Conservation (phyloP, 2,113 vertebrate species). For the Ornithorhynchus anatinus region DNA sequence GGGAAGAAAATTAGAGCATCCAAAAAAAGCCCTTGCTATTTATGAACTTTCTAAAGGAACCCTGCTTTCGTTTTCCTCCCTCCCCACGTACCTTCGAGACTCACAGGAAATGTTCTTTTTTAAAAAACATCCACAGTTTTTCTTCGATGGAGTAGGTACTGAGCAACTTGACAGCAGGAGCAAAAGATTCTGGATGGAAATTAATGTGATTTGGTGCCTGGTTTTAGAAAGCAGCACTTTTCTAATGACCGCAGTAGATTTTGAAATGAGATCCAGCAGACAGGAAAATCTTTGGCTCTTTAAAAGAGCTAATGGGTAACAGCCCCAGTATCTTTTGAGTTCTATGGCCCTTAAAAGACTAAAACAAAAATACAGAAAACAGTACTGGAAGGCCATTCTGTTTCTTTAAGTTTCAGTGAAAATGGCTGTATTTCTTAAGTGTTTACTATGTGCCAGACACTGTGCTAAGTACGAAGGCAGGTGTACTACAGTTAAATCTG, state of each 20-base stretch:
- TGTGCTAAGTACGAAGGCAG: too few relatives aligned
- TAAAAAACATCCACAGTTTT: background rate
- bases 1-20: background rate
- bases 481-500: too few relatives aligned
- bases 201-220: background rate
- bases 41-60: background rate
- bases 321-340: background rate
- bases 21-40: background rate
- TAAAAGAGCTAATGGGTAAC: background rate
- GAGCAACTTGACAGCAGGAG: background rate
- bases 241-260: background rate
- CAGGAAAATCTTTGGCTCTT: background rate
- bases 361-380: background rate
- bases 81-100: background rate
- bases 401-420: too few relatives aligned
- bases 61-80: background rate
- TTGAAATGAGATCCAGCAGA: background rate
- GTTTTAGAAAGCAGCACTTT: background rate
- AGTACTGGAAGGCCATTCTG: background rate
- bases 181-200: conserved; percentile 7
- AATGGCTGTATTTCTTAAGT: too few relatives aligned
- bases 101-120: background rate
- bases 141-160: background rate
- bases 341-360: background rate
- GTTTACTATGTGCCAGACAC: too few relatives aligned